Evolutionary conservation across 2,113 vertebrate genomes (phyloP).

Genomic region (Prochilodus magdalenae): DNA sequence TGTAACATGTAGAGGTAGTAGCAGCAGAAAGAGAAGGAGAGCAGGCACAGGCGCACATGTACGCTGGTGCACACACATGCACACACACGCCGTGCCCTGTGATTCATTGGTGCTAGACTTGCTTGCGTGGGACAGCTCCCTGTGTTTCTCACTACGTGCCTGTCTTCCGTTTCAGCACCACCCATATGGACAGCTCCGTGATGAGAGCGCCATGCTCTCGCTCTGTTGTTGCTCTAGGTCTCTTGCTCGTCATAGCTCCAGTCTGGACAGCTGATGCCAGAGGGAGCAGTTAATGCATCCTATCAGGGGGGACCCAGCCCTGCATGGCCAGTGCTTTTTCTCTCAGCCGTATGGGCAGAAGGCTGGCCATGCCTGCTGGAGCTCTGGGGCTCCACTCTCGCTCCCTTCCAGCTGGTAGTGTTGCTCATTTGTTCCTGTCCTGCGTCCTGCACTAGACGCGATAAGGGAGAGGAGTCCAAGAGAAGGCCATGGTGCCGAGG

Average conservation of each 20-base stretch:
- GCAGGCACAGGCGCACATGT: background rate
- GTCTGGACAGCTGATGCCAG: slow-evolving; percentile 19
- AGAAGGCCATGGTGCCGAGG: slow-evolving; percentile 3
- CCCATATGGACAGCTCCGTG: slow-evolving; percentile 45
- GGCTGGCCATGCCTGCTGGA: slow-evolving; percentile 3
- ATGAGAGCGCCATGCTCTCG: slow-evolving; percentile 36
- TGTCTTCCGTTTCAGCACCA: slow-evolving; percentile 44
- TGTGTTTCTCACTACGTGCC: slow-evolving; percentile 39
- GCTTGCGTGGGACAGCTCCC: slow-evolving; percentile 25
- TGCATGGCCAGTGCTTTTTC: background rate
- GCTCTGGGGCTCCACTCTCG: slow-evolving; percentile 2
- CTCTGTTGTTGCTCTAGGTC: slow-evolving; percentile 13
- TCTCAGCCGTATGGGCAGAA: slow-evolving; percentile 15
- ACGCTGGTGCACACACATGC: background rate
- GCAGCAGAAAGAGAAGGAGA: background rate
- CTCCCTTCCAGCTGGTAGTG: slow-evolving; percentile 34
- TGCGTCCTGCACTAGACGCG: slow-evolving; percentile 39
- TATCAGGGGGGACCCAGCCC: slow-evolving; percentile 27
- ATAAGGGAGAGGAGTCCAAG: slow-evolving; percentile 19
- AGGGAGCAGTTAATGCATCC: slow-evolving; percentile 39
- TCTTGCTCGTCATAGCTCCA: background rate
- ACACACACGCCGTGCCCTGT: slow-evolving; percentile 11
- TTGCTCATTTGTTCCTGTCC: slow-evolving; percentile 37
- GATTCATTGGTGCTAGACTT: slow-evolving; percentile 46
- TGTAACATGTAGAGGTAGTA: slow-evolving; percentile 8